phyloP scores from a whole-genome alignment of 1,140 invertebrate genomes.

The Caenorhabditis briggsae region DNA sequence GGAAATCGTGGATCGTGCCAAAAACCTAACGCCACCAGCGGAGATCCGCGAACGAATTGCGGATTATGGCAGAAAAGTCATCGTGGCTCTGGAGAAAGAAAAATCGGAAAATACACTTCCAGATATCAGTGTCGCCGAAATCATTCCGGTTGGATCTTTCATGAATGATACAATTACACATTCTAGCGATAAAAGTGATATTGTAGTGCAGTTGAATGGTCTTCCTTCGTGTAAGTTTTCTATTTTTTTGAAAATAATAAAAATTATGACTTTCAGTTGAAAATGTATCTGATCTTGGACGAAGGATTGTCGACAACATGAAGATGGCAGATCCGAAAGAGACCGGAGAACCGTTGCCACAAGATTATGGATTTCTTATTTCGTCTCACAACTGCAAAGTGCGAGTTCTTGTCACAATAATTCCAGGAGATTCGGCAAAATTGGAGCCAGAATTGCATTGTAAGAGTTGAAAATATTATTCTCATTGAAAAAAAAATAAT shows the following conservation, averaged over 20 bases:
- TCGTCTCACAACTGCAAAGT: slow-evolving; percentile 4
- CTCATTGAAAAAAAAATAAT: neutral
- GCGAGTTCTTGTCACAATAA: neutral
- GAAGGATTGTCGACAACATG: slow-evolving; percentile 21
- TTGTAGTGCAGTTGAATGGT: neutral
- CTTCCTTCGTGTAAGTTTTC: slow-evolving; percentile 8
- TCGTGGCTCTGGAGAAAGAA: slow-evolving; percentile 28
- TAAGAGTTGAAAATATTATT: neutral
- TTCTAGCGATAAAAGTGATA: slow-evolving; percentile 27
- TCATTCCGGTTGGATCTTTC: slow-evolving; percentile 7
- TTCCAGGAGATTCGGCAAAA: neutral
- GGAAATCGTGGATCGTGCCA: slow-evolving; percentile 1
- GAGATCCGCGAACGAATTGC: neutral
- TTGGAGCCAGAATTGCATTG: slow-evolving; percentile 8
- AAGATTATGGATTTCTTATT: neutral
- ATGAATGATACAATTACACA: slow-evolving; percentile 8
- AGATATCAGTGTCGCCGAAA: neutral
- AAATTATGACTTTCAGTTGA: neutral
- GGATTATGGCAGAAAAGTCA: slow-evolving; percentile 10
- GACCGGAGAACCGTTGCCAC: slow-evolving; percentile 6
- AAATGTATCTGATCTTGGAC: neutral
- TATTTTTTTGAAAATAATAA: too few relatives aligned
- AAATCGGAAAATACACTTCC: neutral
- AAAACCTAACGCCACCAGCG: neutral
- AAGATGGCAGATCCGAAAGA: slow-evolving; percentile 10